Percentiles rank a stretch among this genome's conserved stretches.
Evolutionary conservation across 2,888 invertebrate species (phyloP).

Genomic region (Apocheima hispidaria): DNA sequence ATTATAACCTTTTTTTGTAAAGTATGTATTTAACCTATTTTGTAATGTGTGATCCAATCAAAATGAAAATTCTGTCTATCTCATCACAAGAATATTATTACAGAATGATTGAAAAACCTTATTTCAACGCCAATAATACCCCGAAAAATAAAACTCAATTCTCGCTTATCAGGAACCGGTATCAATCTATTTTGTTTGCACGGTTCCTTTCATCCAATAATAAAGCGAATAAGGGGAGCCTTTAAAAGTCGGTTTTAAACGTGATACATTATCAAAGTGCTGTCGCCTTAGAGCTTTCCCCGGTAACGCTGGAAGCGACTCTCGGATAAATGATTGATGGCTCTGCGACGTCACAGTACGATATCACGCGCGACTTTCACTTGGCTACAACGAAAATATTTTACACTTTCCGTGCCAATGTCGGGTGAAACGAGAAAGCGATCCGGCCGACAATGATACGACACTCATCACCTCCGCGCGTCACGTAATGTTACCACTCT

Average conservation of each 20-base stretch:
- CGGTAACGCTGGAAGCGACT: slow-evolving; percentile 72
- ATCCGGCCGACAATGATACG: slow-evolving; percentile 49
- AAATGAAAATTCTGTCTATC: slow-evolving; percentile 8
- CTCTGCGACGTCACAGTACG: slow-evolving; percentile 60
- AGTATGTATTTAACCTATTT: not conserved
- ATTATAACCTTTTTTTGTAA: too few relatives aligned
- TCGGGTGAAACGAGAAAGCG: slow-evolving; percentile 56
- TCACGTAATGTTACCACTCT: slow-evolving; percentile 35
- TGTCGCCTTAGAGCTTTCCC: slow-evolving; percentile 80
- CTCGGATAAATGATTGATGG: slow-evolving; percentile 83
- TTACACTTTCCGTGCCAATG: slow-evolving; percentile 62
- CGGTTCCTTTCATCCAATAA: slow-evolving; percentile 67
- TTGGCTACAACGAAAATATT: slow-evolving; percentile 72
- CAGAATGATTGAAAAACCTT: slow-evolving; percentile 16
- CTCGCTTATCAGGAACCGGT: slow-evolving; percentile 70
- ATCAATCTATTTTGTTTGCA: slow-evolving; percentile 81
- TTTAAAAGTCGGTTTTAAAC: slow-evolving; percentile 79
- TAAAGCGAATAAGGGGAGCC: slow-evolving; percentile 64
- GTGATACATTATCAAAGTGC: slow-evolving; percentile 81
- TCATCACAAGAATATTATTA: slow-evolving; percentile 8
- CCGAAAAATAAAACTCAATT: slow-evolving; percentile 68
- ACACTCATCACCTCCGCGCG: slow-evolving; percentile 37
- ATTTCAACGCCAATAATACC: slow-evolving; percentile 35
- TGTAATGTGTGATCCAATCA: slow-evolving; percentile 14
- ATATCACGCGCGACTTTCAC: slow-evolving; percentile 75